Evolutionary conservation across 2,797 vertebrate species (phyloP).

Genomic region (Xyrichtys novacula): DNA sequence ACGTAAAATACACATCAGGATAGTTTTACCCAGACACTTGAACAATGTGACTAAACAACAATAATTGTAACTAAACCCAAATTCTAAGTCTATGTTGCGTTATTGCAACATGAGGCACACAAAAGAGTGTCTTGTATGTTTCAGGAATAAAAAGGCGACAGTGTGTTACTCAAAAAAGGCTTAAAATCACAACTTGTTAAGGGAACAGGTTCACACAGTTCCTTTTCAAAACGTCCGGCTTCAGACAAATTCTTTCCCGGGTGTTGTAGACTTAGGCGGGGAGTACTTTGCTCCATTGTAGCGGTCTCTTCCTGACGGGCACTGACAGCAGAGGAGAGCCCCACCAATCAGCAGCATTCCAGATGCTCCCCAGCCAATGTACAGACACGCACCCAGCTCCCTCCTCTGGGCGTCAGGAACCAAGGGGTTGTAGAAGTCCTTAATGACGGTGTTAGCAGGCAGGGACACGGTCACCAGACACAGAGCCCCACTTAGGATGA

Average conservation of each 20-base stretch:
- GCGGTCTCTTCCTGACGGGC: slow-evolving; percentile 64
- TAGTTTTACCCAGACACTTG: slow-evolving; percentile 2
- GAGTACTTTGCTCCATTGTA: slow-evolving; percentile 74
- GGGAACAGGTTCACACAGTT: slow-evolving; percentile 29
- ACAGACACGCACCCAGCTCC: slow-evolving; percentile 91
- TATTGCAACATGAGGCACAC: slow-evolving; percentile 17
- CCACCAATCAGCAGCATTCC: slow-evolving; percentile 89
- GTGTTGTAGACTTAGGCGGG: slow-evolving; percentile 71
- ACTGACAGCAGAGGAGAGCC: slow-evolving; percentile 86
- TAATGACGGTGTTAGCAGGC: slow-evolving; percentile 83
- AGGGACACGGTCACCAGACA: slow-evolving; percentile 83
- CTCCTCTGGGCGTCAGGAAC: slow-evolving; percentile 83
- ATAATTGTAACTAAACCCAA: neutral
- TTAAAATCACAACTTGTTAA: slow-evolving; percentile 40
- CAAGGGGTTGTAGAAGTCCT: slow-evolving; percentile 86
- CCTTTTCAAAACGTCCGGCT: neutral
- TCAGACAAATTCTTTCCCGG: slow-evolving; percentile 82
- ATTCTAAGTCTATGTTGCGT: neutral
- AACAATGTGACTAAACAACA: neutral
- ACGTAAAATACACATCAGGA: neutral
- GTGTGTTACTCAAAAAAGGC: slow-evolving; percentile 45
- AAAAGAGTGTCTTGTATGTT: neutral
- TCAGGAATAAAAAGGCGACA: slow-evolving; percentile 35
- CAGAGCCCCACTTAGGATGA: slow-evolving; percentile 81
- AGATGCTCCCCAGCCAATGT: slow-evolving; percentile 90